Percentiles rank a stretch among this genome's conserved stretches.
These are phyloP conservation scores for Potorous gilbertii DNA, from an alignment of 2,797 vertebrate species.

Conservation along the genomic window DNA sequence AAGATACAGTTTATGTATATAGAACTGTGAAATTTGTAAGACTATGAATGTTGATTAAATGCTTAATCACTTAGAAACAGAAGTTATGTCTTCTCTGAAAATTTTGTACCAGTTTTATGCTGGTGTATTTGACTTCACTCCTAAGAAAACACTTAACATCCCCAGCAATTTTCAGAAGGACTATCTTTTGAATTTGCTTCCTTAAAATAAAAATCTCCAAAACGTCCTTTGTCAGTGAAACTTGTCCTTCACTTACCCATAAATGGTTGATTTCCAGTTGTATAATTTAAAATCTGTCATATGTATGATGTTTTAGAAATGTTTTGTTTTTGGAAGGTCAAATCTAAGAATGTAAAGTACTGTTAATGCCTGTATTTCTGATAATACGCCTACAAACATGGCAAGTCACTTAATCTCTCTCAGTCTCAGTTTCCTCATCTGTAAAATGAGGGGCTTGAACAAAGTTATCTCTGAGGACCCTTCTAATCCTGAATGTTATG, in stretches of 20 bases:
- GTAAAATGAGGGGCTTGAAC: neutral
- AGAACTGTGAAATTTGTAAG: conserved; percentile 6
- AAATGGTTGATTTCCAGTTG: conserved; percentile 61
- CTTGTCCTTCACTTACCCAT: conserved; percentile 46
- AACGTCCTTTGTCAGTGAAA: conserved; percentile 34
- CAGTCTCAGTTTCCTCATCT: neutral
- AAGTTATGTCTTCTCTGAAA: conserved; percentile 36
- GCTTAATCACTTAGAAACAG: conserved; percentile 54
- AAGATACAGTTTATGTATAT: conserved; percentile 15
- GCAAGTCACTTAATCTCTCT: neutral
- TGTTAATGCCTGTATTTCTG: conserved; percentile 66
- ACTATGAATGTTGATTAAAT: conserved; percentile 48
- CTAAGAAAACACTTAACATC: conserved; percentile 45
- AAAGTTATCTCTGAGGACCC: neutral
- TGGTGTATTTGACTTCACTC: conserved; percentile 48
- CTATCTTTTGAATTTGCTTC: conserved; percentile 55
- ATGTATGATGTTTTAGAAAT: conserved; percentile 65
- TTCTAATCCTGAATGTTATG: neutral
- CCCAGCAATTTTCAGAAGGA: conserved; percentile 54
- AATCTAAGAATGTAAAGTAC: conserved; percentile 71
- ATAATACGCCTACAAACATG: conserved; percentile 16
- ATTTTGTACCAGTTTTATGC: neutral
- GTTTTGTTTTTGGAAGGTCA: conserved; percentile 56
- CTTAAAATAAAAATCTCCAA: conserved; percentile 62
- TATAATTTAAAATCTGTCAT: conserved; percentile 56